Evolutionary conservation across 1,140 invertebrate genomes (phyloP), one percentile per base, ranked within the genome.

Genomic region (Formica selysi): DNA sequence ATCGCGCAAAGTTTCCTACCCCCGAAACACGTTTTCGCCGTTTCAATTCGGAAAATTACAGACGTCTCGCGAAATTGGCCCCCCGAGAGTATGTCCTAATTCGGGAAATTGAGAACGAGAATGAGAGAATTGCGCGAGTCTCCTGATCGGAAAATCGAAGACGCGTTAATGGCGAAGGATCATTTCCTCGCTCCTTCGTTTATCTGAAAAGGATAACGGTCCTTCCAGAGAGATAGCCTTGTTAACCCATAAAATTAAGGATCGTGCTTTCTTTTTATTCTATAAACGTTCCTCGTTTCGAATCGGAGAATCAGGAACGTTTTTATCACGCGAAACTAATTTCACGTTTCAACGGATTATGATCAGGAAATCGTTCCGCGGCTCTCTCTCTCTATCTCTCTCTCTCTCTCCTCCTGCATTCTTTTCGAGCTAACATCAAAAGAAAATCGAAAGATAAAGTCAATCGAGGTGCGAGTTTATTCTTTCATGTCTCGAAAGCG

Each of bases 11-110:
- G 36, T 70, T 38, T 44, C 44, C 48, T 8, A 3, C 6, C 32
- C 36, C 22, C 48, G n/a, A 32, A 54, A 29, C 22, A n/a, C 64
- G 48, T n/a, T 80, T 70, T 32, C 76, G 48, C 48, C 64, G 38
- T 70, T 70, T 70, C 64, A 41, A 41, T 80, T 57, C 64, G 48
- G 51, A 57, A 38, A 70, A 70, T 41, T 57, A 70, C 44, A 16
- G 16, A n/a, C 29, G 64, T 57, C 16, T 70, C 44, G 48, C 16
- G 11, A 80, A 41, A 70, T 80, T 57, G 36, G 36, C 16, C 44
- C 13, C 19, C n/a, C n/a, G 62, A 13, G 62, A 13, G n/a, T 16
- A 32, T 3, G 48, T 11, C 10, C 64, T 41, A 11, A 68, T 68
- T 38, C 64, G 36, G 13, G n/a, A 36, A 57, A 57, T 59, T 19